Percentiles rank a stretch among this genome's conserved stretches.
Conservation (phyloP, 2,797 vertebrate genomes). For the Hafferia zeledoni region DNA sequence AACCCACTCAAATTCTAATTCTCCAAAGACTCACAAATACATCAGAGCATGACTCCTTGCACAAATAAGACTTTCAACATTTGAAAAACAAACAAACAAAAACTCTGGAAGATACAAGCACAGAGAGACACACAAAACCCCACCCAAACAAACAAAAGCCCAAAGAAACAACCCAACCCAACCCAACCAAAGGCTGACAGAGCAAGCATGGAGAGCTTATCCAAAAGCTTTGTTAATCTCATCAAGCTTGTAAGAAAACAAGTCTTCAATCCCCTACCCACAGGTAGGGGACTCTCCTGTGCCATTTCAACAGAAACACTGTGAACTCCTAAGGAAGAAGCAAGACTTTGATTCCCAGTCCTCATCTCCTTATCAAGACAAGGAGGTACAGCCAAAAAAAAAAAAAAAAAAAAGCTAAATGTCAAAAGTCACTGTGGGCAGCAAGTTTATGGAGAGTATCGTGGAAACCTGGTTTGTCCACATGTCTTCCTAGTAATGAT, state of each 20-base stretch:
- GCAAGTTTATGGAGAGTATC: neutral
- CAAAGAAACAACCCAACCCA: neutral
- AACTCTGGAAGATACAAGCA: accelerated
- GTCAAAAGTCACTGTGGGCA: neutral
- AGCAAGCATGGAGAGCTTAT: neutral
- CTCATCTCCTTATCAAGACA: neutral
- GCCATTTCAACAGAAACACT: neutral
- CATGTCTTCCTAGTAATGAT: neutral
- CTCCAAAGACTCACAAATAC: neutral
- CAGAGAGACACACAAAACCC: neutral
- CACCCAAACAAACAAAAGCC: neutral
- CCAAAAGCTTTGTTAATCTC: neutral
- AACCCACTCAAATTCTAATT: neutral
- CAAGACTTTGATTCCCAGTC: neutral
- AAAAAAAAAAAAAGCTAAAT: neutral
- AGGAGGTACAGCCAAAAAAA: neutral
- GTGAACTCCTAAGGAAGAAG: neutral
- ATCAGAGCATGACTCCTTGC: neutral
- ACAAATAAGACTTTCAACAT: neutral
- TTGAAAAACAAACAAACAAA: neutral
- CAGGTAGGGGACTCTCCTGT: neutral
- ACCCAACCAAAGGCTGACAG: neutral
- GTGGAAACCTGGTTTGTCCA: neutral
- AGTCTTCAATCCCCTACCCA: neutral
- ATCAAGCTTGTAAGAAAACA: neutral